These are phyloP conservation scores for Aurelia aurita DNA, from an alignment of 30 jellyfish, hydroid and myxozoan species.

Conservation along the genomic window DNA sequence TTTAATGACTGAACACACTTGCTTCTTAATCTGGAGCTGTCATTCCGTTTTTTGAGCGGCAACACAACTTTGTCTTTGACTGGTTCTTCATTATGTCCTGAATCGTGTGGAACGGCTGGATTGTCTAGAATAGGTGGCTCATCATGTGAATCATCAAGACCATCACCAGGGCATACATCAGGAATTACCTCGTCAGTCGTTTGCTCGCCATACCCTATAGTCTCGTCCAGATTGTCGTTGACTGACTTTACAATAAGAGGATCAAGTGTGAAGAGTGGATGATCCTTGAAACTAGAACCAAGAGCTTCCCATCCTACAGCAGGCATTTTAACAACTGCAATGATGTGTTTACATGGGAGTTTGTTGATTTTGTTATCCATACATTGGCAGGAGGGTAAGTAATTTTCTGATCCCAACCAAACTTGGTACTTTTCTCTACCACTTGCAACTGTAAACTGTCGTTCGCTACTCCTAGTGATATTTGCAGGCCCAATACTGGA, in stretches of 20 bases:
- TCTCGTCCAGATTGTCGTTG: background rate
- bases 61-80: background rate
- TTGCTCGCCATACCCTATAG: background rate
- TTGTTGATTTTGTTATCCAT: constrained; percentile 3
- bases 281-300: constrained; percentile 15
- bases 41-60: constrained; percentile 18
- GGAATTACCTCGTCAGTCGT: background rate
- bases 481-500: background rate
- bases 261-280: constrained; percentile 31
- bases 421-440: constrained; percentile 7
- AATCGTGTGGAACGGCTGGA: constrained; percentile 19
- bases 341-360: constrained; percentile 38
- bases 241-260: constrained; percentile 11
- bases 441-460: constrained; percentile 13
- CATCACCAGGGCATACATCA: constrained; percentile 22
- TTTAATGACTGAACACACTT: constrained; percentile 21
- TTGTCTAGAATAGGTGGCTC: constrained; percentile 2
- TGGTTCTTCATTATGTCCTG: background rate
- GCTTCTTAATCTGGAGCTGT: background rate
- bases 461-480: background rate
- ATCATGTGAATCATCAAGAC: background rate
- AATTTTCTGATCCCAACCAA: constrained; percentile 29
- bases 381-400: constrained; percentile 44
- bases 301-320: constrained; percentile 43
- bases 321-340: constrained; percentile 22